Evolutionary conservation across 2,888 invertebrate species (phyloP), one percentile per base, ranked within the genome.

Genomic region (Cosmia trapezina): DNA sequence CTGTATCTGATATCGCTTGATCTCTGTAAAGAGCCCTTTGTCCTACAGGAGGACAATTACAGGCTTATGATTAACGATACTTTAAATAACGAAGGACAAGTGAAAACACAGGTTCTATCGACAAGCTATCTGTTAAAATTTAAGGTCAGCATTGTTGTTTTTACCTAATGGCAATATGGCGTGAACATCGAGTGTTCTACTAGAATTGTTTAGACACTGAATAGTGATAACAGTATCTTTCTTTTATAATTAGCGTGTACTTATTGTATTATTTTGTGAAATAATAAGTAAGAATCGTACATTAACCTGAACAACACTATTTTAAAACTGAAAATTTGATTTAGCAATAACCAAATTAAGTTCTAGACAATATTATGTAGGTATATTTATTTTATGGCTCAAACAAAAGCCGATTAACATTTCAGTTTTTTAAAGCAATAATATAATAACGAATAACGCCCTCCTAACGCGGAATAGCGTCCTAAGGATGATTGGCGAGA

Each of bases 141-240:
- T 69, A 71, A 81, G 74, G 79, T 76, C 70, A 70, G 12, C n/a
- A 3, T 17, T 28, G 49, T 73, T 54, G 53, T 49, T 71, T 65
- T 73, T 53, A 51, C 51, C 57, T 83, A 83, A 83, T 83, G 83
- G 49, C n/a, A 3, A n/a, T 61, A 83, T 83, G 28, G 83, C 83
- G 83, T 83, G 83, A 74, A 70, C 68, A 53, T 62, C 9, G 33
- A 75, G 51, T 60, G 56, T 68, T 75, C 59, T 70, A 75, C 62
- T 56, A 63, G 65, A 70, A 73, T 64, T 69, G 62, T 62, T 71
- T 63, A 43, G 41, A 45, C 66, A 72, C 49, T 49, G n/a, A 67
- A 71, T 66, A 63, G 49, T 17, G 37, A 59, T 68, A 72, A 59
- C 51, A 71, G n/a, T 71, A 61, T 70, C 17, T 28, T 68, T 62